These are phyloP conservation scores for Perithous albicinctus DNA, from an alignment of 2,888 invertebrate genomes.

Conservation along the genomic window DNA sequence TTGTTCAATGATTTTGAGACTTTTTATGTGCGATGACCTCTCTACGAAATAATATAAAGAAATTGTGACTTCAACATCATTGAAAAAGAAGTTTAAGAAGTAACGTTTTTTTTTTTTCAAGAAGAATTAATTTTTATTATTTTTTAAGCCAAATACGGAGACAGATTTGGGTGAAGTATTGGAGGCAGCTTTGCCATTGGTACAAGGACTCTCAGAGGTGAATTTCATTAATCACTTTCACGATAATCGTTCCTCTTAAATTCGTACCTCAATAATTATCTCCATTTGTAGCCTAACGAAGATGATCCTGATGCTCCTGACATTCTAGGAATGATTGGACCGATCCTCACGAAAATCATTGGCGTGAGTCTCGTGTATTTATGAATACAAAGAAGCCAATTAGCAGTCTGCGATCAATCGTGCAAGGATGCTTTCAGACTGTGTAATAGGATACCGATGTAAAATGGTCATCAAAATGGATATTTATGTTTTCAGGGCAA, in stretches of 20 bases:
- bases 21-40: too few species aligned
- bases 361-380: slow-evolving; percentile 63
- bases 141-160: slow-evolving; percentile 79
- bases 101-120: too few species aligned
- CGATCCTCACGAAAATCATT: slow-evolving; percentile 71
- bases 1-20: too few species aligned
- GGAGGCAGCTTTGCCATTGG: slow-evolving; percentile 77
- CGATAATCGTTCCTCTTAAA: not conserved
- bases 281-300: slow-evolving; percentile 41
- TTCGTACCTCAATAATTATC: not conserved
- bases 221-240: slow-evolving; percentile 27
- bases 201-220: slow-evolving; percentile 81
- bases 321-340: slow-evolving; percentile 72
- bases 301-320: slow-evolving; percentile 70
- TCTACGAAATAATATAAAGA: too few species aligned
- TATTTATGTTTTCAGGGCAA: slow-evolving; percentile 73
- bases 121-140: too few species aligned
- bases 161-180: slow-evolving; percentile 79
- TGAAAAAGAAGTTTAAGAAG: too few species aligned
- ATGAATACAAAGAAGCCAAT: not conserved
- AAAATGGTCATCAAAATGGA: not conserved
- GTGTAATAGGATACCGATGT: not conserved
- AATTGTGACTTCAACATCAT: too few species aligned
- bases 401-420: not conserved
- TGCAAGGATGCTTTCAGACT: not conserved